phyloP scores from a whole-genome alignment of 2,888 invertebrate genomes.

The Acronicta aceris region DNA sequence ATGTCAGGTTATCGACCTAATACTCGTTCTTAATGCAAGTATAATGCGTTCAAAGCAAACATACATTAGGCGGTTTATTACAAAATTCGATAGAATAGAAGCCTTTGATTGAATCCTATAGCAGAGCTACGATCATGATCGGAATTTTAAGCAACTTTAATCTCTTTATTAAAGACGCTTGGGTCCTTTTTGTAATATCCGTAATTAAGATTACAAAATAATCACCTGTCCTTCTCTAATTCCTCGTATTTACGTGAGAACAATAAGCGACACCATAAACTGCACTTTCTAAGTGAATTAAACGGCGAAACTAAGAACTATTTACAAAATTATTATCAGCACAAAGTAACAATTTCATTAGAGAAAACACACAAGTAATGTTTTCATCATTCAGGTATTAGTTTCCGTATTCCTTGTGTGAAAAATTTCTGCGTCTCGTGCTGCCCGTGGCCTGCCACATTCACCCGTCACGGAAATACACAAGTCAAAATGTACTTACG shows the following conservation, averaged over 20 bases:
- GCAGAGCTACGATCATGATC: slow-evolving; percentile 3
- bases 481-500: too few species aligned
- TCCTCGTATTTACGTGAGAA: too few species aligned
- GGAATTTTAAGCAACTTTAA: slow-evolving; percentile 15
- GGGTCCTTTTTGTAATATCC: too few species aligned
- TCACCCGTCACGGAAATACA: too few species aligned
- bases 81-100: slow-evolving; percentile 25
- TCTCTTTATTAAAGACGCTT: too few species aligned
- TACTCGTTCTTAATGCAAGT: slow-evolving; percentile 35
- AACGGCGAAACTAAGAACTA: neutral
- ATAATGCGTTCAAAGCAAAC: slow-evolving; percentile 46
- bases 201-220: too few species aligned
- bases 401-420: too few species aligned
- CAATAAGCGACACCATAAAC: too few species aligned
- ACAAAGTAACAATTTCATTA: slow-evolving; percentile 24
- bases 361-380: slow-evolving; percentile 4
- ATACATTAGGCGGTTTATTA: slow-evolving; percentile 34
- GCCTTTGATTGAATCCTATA: slow-evolving; percentile 18
- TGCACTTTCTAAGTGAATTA: too few species aligned
- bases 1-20: slow-evolving; percentile 10
- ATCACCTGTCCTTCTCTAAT: too few species aligned
- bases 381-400: slow-evolving; percentile 14
- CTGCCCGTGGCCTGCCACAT: too few species aligned
- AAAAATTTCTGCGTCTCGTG: too few species aligned
- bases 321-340: slow-evolving; percentile 2